Percentiles rank a stretch among this genome's conserved stretches.
phyloP scores from a whole-genome alignment of 2,797 vertebrate species.

The Smutsia temminckii region DNA sequence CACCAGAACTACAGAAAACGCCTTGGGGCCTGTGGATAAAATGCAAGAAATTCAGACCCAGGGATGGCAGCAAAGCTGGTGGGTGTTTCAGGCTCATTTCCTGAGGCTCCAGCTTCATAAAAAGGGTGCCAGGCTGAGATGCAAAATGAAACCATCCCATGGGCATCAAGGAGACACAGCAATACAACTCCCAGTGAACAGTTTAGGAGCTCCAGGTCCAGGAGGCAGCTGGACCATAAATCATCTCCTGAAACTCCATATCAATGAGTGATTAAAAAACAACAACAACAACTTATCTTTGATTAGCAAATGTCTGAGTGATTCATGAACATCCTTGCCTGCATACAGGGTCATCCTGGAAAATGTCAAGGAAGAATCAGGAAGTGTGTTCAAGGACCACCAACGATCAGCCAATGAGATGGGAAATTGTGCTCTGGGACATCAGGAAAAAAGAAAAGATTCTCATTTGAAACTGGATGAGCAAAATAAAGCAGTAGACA shows the following conservation, averaged over 20 bases:
- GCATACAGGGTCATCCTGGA: neutral
- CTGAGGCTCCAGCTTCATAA: neutral
- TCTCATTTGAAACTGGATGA: neutral
- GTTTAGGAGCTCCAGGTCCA: neutral
- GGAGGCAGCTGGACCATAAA: neutral
- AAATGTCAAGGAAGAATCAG: neutral
- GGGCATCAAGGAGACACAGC: neutral
- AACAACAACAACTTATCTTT: neutral
- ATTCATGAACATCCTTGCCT: neutral
- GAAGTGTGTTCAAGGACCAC: neutral
- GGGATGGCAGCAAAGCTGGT: neutral
- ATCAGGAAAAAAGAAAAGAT: neutral
- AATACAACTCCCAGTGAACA: neutral
- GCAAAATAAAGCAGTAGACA: neutral
- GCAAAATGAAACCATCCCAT: neutral
- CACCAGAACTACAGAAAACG: neutral
- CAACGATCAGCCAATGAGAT: neutral
- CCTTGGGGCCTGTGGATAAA: neutral
- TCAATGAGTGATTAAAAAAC: neutral
- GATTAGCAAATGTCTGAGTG: neutral
- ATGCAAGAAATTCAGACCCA: neutral
- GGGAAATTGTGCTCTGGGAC: neutral
- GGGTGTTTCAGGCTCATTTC: neutral
- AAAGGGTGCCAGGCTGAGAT: neutral
- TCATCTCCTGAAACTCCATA: neutral